A percentile compares a stretch with the other conserved stretches of the same genome.
Evolutionary conservation across 2,888 invertebrate species (phyloP).

Genomic region (Chrysina gloriosa): DNA sequence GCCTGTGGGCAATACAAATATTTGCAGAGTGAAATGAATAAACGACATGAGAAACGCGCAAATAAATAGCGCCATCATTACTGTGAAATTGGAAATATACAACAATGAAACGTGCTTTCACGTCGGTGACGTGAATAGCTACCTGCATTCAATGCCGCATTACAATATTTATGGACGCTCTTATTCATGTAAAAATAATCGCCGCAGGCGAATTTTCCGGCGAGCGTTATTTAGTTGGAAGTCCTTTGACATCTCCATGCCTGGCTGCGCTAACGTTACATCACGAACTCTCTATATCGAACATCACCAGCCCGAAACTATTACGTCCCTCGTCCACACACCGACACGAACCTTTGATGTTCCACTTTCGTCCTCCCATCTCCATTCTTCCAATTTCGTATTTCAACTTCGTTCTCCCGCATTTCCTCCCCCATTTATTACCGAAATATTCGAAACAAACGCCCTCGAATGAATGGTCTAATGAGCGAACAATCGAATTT

Average conservation of each 20-base stretch:
- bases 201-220: neutral
- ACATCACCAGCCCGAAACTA: no score
- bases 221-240: conserved; percentile 3
- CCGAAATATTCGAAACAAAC: no score
- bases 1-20: neutral
- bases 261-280: neutral
- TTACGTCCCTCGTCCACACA: no score
- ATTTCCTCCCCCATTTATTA: no score
- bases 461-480: no score
- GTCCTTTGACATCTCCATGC: neutral
- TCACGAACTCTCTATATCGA: no score
- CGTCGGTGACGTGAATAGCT: neutral
- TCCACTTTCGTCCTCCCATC: no score
- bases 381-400: no score
- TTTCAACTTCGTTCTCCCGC: no score
- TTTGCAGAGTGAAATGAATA: neutral
- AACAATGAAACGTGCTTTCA: neutral
- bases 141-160: neutral
- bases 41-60: neutral
- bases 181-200: conserved; percentile 29
- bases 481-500: conserved; percentile 12
- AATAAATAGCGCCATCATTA: conserved; percentile 4
- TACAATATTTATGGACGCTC: conserved; percentile 22
- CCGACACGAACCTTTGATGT: no score
- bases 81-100: neutral